Percentiles rank a stretch among this genome's conserved stretches.
Evolutionary conservation across 2,113 vertebrate species (phyloP).

Genomic region (Corythornis madagascariensis): DNA sequence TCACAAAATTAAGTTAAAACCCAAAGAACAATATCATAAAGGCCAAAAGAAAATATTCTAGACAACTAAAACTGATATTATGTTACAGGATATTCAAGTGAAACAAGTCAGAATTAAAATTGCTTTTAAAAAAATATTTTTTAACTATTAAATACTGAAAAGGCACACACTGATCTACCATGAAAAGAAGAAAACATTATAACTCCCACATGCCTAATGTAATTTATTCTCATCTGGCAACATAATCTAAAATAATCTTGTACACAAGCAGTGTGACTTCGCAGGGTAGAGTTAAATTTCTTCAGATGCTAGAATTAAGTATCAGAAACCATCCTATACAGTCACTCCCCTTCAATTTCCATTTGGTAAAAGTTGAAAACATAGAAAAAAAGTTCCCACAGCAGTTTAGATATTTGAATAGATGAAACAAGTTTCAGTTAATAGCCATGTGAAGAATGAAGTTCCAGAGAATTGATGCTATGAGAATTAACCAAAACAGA

Average conservation of each 20-base stretch:
- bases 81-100: not conserved
- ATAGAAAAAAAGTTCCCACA: not conserved
- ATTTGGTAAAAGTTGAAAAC: not conserved
- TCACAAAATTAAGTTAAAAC: not conserved
- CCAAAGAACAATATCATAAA: not conserved
- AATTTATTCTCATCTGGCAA: not conserved
- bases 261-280: not conserved
- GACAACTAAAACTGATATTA: not conserved
- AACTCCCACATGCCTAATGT: not conserved
- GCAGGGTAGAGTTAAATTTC: not conserved
- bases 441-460: not conserved
- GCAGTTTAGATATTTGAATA: not conserved
- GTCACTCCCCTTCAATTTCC: not conserved
- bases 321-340: not conserved
- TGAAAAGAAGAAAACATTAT: not conserved
- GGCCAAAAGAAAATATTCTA: not conserved
- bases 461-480: constrained; percentile 43
- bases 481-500: constrained; percentile 49
- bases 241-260: not conserved
- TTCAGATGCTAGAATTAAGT: not conserved
- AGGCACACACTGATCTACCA: not conserved
- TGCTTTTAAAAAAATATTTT: not conserved
- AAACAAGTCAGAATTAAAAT: not conserved
- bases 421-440: not conserved
- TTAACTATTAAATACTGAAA: not conserved